These are phyloP conservation scores for Barnardius zonarius DNA, from an alignment of 2,113 vertebrate genomes.

Conservation along the genomic window DNA sequence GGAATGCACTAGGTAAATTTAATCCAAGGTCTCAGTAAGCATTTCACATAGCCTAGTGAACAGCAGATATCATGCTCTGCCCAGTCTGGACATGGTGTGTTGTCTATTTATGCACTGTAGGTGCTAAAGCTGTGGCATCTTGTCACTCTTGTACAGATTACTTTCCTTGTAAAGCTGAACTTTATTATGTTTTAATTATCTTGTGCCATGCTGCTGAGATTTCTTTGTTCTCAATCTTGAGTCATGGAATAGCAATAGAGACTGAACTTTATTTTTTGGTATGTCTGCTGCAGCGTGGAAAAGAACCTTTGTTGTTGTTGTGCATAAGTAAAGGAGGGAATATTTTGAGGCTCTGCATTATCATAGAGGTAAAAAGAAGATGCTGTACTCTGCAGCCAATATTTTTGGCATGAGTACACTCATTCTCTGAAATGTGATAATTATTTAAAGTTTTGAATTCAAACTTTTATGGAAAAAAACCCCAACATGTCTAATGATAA, in stretches of 20 bases:
- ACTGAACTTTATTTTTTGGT: not conserved
- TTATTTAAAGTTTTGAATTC: not conserved
- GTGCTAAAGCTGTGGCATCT: constrained; percentile 21
- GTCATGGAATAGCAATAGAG: not conserved
- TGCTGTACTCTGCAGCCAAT: not conserved
- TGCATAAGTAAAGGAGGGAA: not conserved
- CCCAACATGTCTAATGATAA: not conserved
- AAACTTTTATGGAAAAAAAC: not conserved
- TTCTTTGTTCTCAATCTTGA: not conserved
- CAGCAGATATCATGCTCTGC: not conserved
- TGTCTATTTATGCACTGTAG: not conserved
- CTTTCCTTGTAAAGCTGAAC: constrained; percentile 1
- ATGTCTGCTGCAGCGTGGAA: not conserved
- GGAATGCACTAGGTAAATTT: constrained; percentile 32
- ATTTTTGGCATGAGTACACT: not conserved
- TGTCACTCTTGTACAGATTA: constrained; percentile 7
- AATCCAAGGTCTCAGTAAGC: constrained; percentile 1
- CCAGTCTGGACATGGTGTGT: not conserved
- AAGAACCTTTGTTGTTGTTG: not conserved
- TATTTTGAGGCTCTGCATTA: not conserved
- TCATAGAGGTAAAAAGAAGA: not conserved
- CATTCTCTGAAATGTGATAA: not conserved
- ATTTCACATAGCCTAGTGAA: constrained; percentile 17
- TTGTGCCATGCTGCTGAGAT: not conserved
- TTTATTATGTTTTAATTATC: constrained; percentile 13